phyloP scores from a whole-genome alignment of 2,888 invertebrate genomes.

The Noctua fimbriata region DNA sequence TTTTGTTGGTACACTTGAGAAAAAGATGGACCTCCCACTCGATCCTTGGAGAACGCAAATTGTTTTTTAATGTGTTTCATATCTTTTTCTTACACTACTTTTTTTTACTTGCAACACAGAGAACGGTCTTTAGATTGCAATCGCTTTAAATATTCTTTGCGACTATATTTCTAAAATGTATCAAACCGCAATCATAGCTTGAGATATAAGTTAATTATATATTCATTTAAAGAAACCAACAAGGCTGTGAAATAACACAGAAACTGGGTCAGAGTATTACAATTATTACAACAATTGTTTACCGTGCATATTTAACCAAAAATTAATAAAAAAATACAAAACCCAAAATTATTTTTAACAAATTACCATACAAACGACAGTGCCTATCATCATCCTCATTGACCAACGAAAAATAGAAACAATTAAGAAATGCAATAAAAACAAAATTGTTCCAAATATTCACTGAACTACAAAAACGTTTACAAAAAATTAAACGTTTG shows the following conservation, averaged over 20 bases:
- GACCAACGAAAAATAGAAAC: slow-evolving; percentile 3
- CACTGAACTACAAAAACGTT: slow-evolving; percentile 37
- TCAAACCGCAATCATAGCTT: neutral
- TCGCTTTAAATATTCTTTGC: neutral
- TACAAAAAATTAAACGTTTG: slow-evolving; percentile 18
- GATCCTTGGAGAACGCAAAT: slow-evolving; percentile 11
- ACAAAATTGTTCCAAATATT: slow-evolving; percentile 17
- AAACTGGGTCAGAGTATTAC: slow-evolving; percentile 6
- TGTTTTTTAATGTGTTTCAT: slow-evolving; percentile 22
- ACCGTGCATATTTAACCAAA: neutral
- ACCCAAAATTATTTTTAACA: neutral
- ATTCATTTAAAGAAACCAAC: slow-evolving; percentile 1
- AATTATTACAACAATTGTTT: neutral
- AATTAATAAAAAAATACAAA: neutral
- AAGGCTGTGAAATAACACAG: neutral
- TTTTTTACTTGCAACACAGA: neutral
- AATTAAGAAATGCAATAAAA: slow-evolving; percentile 6
- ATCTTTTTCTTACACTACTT: neutral
- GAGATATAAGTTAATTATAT: neutral
- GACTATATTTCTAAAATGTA: neutral
- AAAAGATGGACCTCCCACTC: neutral
- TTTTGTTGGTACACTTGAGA: neutral
- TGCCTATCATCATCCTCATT: neutral
- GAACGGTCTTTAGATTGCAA: neutral
- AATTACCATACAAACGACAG: slow-evolving; percentile 23